Base-by-base conservation (phyloP, 2,888 invertebrate species). In the Nasonovia ribisnigri region DNA sequence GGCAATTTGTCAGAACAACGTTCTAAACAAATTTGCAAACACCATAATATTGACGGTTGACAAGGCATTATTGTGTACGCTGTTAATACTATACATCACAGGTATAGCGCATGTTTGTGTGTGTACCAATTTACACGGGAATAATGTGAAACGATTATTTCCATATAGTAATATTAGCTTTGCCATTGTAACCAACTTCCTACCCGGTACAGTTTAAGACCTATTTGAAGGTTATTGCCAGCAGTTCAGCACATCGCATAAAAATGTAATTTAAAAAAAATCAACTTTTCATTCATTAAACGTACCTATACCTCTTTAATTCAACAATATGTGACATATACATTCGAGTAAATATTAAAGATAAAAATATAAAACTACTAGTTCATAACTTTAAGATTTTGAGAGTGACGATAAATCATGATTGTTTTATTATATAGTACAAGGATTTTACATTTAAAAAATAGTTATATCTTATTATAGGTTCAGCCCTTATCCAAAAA, bases 191-290 rank as follows among this genome's bases (percentile, higher is more conserved):
- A 88, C 88, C 88, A 36, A 36, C 54, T 36, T 54, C 54, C 54
- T 26, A 29, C 11, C n/a, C n/a, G 46, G 11, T 54, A 54, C 54
- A 54, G 29, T 54, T 88, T 42, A 57, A 88, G 24, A 88, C 54
- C 57, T 88, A 88, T 88, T 57, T 57, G 42, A 88, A 88, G 88
- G 88, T 88, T 67, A 67, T 67, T 67, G n/a, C 67, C 67, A 67
- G 67, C n/a, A 67, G 36, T 36, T 67, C 36, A 16, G 67, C n/a
- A 36, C 36, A 67, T 67, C 67, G 16, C 67, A 36, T 67, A 36
- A 67, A 67, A 67, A 67, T 67, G 13, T 60, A 67, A 36, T 13
- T n/a, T 67, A 1, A n/a, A n/a, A n/a, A 67, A 16, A 67, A n/a
- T 13, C 16, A 6, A n/a, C n/a, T 67, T 16, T 13, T 67, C 20